Base-by-base conservation (phyloP, 2,113 vertebrate species). In the Tachysurus vachellii region DNA sequence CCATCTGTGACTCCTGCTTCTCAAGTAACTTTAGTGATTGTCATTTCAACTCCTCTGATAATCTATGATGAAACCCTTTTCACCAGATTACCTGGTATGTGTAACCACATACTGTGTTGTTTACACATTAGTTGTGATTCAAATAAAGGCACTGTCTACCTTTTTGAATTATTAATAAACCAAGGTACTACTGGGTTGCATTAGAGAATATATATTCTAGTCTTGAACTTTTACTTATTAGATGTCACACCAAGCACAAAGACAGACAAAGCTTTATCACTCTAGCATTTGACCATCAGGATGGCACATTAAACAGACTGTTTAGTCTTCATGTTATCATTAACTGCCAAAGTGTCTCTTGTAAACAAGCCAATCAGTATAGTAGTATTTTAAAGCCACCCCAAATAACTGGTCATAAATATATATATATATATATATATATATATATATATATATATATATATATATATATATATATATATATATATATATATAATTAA, bases 1-100 rank as follows among this genome's bases (percentile, higher is more conserved):
- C 91, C 94, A 94, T 94, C 94, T 95, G 94, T 92, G 91, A 86
- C 88, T 57, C 16, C 68, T 66, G 87, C 86, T 86, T 90, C 87
- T 90, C 87, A 86, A 86, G 77, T 90, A 84, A 84, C 89, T n/a
- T 6, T 19, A 47, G 86, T 86, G 80, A 82, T 89, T 86, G 83
- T 89, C 86, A 84, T 80, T 89, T 87, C 84, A 85, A 85, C 64
- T 57, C 42, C 86, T 68, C 66, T 28, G 47, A 71, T 80, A 71
- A 77, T 90, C 88, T 91, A 88, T 90, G 90, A 86, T 82, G 90
- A 16, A 0, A 87, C 87, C 90, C 89, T 2, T n/a, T 92, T 88
- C 86, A 11, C 85, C 77, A 90, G 85, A 85, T 85, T 70, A 76
- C 21, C 1, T 13, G 66, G 42, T 50, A 59, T 75, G 9, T 86